These are phyloP conservation scores for Centropristis striata DNA, from an alignment of 2,113 vertebrate species.

Conservation along the genomic window DNA sequence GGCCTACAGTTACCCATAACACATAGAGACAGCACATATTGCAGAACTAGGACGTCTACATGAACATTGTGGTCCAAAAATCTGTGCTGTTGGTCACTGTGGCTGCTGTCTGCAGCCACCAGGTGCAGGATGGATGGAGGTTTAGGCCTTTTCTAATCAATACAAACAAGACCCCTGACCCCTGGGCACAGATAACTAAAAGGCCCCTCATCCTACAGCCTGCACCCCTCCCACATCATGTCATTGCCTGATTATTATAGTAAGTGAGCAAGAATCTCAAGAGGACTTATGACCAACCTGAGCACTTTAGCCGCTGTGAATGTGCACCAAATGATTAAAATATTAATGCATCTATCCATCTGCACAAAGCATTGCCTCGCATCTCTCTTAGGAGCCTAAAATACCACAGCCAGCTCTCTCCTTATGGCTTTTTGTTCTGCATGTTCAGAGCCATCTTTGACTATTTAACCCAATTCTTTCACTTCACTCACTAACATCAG, in stretches of 20 bases:
- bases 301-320: not conserved
- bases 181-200: not conserved
- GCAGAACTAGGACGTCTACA: not conserved
- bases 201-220: not conserved
- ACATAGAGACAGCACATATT: not conserved
- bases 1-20: not conserved
- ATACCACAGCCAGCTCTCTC: not conserved
- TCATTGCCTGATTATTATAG: not conserved
- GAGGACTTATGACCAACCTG: no score
- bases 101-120: not conserved
- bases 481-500: slow-evolving; percentile 5
- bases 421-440: not conserved
- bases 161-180: no score
- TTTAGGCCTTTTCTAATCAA: no score
- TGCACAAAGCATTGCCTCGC: not conserved
- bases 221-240: not conserved
- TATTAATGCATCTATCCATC: not conserved
- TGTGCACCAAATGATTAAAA: not conserved
- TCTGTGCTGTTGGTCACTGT: not conserved
- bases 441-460: not conserved
- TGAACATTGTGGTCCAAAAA: no score
- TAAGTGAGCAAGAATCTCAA: not conserved
- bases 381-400: not conserved
- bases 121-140: not conserved
- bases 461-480: slow-evolving; percentile 24